These are phyloP conservation scores for Microtus oregoni DNA, from an alignment of 2,113 vertebrate species.

Conservation along the genomic window DNA sequence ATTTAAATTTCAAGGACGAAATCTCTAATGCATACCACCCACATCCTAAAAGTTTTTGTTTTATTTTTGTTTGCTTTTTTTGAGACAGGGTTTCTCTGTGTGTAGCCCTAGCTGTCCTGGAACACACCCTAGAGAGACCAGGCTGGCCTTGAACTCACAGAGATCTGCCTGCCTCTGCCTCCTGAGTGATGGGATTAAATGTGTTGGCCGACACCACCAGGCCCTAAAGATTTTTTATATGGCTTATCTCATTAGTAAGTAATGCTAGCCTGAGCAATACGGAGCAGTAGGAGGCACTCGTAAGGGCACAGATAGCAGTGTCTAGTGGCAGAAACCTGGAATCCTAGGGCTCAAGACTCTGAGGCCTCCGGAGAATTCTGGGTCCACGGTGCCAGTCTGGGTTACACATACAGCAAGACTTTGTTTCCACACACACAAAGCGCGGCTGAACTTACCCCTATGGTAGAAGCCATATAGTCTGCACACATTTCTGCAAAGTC, in stretches of 20 bases:
- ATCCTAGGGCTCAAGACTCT: background rate
- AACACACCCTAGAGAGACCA: background rate
- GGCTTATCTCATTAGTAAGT: background rate
- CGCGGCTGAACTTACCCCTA: constrained; percentile 90
- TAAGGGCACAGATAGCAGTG: background rate
- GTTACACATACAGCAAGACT: background rate
- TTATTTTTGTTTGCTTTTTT: background rate
- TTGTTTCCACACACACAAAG: too few species aligned
- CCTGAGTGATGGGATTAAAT: background rate
- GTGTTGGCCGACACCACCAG: background rate
- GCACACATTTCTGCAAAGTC: constrained; percentile 99
- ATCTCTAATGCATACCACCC: background rate
- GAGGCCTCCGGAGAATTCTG: background rate
- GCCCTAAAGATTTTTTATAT: background rate
- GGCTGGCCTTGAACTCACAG: background rate
- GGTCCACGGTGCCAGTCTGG: background rate
- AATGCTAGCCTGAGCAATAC: background rate
- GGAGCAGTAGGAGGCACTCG: background rate
- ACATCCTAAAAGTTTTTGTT: constrained; percentile 3
- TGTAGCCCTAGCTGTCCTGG: background rate
- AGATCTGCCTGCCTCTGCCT: background rate
- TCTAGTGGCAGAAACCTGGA: background rate
- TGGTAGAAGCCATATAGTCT: constrained; percentile 98
- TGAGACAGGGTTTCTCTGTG: background rate
- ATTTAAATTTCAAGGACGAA: constrained; percentile 28